Evolutionary conservation across 2,113 vertebrate genomes (phyloP).

Genomic region (Miniopterus natalensis): DNA sequence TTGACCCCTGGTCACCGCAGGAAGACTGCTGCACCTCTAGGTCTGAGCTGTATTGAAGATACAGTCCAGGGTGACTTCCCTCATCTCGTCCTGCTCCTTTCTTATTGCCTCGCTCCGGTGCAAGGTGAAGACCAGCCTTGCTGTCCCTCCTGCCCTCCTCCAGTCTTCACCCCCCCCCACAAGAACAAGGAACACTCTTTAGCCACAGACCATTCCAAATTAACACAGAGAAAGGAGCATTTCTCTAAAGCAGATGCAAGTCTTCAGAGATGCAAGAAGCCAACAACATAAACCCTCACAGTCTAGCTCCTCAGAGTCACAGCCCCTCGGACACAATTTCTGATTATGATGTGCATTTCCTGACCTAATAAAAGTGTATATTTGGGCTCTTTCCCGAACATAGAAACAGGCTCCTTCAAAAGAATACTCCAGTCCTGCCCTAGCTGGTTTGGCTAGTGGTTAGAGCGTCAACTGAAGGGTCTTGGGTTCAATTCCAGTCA

Average conservation of each 20-base stretch:
- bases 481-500: too few species aligned
- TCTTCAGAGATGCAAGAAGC: slow-evolving; percentile 34
- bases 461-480: too few species aligned
- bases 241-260: slow-evolving; percentile 16
- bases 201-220: not conserved
- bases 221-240: not conserved
- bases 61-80: not conserved
- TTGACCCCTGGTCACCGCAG: not conserved
- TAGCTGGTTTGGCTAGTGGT: too few species aligned
- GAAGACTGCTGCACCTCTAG: not conserved
- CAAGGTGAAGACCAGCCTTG: not conserved
- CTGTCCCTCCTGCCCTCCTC: not conserved
- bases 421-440: not conserved
- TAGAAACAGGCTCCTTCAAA: slow-evolving; percentile 16
- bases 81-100: not conserved
- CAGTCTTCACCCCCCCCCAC: not conserved
- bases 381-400: slow-evolving; percentile 28
- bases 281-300: slow-evolving; percentile 39
- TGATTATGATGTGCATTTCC: not conserved
- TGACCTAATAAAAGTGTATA: slow-evolving; percentile 42
- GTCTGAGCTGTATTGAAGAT: not conserved
- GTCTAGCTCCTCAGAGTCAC: slow-evolving; percentile 25
- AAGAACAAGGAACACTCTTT: not conserved
- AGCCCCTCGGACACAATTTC: slow-evolving; percentile 51
- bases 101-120: not conserved